phyloP scores from a whole-genome alignment of 1,140 invertebrate genomes.

The Tetramorium parvispinum region DNA sequence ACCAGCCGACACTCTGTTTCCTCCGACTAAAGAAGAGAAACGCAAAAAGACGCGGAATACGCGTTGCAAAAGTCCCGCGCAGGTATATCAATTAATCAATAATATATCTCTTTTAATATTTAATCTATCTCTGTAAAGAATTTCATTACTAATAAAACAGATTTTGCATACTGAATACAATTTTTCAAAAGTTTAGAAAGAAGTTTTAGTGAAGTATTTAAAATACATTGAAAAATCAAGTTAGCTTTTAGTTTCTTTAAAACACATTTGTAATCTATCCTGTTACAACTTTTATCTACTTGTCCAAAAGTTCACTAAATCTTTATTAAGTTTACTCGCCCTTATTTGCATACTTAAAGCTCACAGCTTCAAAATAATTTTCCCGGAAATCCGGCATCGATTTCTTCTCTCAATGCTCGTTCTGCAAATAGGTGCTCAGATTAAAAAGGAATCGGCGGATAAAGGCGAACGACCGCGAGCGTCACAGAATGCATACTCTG shows the following conservation, averaged over 20 bases:
- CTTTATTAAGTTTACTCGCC: not conserved
- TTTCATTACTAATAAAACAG: not conserved
- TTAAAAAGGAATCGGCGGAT: constrained; percentile 94
- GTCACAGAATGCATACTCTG: constrained; percentile 98
- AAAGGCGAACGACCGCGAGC: constrained; percentile 98
- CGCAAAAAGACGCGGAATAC: constrained; percentile 82
- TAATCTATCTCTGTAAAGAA: not conserved
- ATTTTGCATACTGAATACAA: not conserved
- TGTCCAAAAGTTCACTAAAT: not conserved
- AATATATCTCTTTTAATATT: not conserved
- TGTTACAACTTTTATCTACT: not conserved
- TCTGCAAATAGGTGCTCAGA: constrained; percentile 88
- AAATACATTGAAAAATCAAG: not conserved
- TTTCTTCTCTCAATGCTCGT: not conserved
- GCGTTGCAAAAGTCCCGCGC: constrained; percentile 85
- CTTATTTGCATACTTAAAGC: not conserved
- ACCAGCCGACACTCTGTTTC: constrained; percentile 74
- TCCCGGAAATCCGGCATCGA: not conserved
- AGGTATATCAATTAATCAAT: constrained; percentile 77
- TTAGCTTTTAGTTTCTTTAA: not conserved
- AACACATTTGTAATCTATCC: not conserved
- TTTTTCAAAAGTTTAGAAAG: not conserved
- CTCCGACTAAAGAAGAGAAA: constrained; percentile 81
- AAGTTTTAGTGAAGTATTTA: not conserved
- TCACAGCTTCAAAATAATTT: not conserved